Evolutionary conservation across 1,140 invertebrate genomes (phyloP).

Genomic region (Drosophila eugracilis): DNA sequence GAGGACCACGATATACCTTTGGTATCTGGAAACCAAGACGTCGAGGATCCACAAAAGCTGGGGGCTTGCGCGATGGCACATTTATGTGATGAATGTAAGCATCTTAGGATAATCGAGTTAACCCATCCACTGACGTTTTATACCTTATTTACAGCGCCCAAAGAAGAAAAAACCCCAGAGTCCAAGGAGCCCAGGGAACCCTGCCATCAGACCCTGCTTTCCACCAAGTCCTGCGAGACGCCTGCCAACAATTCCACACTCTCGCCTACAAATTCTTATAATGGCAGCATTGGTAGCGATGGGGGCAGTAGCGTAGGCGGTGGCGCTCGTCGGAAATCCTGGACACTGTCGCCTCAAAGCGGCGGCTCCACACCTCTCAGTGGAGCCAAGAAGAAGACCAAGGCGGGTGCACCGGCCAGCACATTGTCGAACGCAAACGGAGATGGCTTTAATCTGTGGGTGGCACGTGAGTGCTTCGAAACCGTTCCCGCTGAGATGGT

Average conservation of each 20-base stretch:
- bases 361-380: slow-evolving; percentile 60
- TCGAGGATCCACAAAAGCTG: slow-evolving; percentile 5
- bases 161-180: background rate
- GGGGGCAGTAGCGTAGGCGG: slow-evolving; percentile 68
- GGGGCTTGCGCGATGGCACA: slow-evolving; percentile 9
- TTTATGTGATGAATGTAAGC: slow-evolving; percentile 28
- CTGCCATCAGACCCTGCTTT: slow-evolving; percentile 66
- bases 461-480: slow-evolving; percentile 81
- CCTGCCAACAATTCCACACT: slow-evolving; percentile 54
- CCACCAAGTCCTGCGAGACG: slow-evolving; percentile 75
- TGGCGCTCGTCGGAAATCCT: slow-evolving; percentile 77
- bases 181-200: slow-evolving; percentile 13
- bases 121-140: too few relatives aligned
- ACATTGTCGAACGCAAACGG: slow-evolving; percentile 45
- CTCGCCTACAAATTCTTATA: slow-evolving; percentile 78
- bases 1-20: slow-evolving; percentile 19
- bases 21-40: background rate
- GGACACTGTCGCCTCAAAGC: slow-evolving; percentile 77
- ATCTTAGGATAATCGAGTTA: background rate
- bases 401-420: slow-evolving; percentile 8
- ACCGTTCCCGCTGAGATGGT: slow-evolving; percentile 81
- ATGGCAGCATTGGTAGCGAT: slow-evolving; percentile 78
- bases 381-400: slow-evolving; percentile 65
- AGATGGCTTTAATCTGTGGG: slow-evolving; percentile 78
- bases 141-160: slow-evolving; percentile 2